Evolutionary conservation across 1,140 invertebrate genomes (phyloP), one percentile per base, ranked within the genome.

Genomic region (Camponotus pennsylvanicus): DNA sequence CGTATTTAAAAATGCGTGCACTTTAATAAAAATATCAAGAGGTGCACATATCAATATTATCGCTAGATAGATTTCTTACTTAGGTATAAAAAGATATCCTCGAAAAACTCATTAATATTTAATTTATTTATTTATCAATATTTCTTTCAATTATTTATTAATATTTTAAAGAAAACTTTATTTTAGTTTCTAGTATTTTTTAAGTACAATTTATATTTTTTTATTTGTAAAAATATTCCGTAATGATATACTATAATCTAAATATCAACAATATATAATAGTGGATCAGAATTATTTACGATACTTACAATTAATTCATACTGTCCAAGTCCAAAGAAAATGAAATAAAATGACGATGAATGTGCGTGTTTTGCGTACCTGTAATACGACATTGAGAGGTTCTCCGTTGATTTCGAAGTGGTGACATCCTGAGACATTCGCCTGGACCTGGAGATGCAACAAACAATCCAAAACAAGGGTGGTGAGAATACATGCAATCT

Each of bases 361-460:
- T 34, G 32, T 7, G n/a, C 15, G 63, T 59, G 11, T 63, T 59
- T 42, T 88, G 92, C 94, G 69, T 92, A 95, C 95, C 94, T 95
- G 92, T 93, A 94, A 45, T 93, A 94, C 49, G 92, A 78, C 4
- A 90, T 71, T 32, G 93, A 79, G 6, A 95, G 92, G 85, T 94
- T 95, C 66, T 95, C 95, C 18, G 94, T 95, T 7, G 95, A 95
- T 91, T 93, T 94, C 76, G 94, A 92, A 27, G 93, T 92, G 21
- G 92, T 92, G 86, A 96, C 96, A 95, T 98, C 97, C 96, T 97
- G 97, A 92, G 97, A 97, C 93, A 97, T 97, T 92, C 97, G 97
- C 93, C 97, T 97, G 96, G 97, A 97, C 97, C 95, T 95, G 89
- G 0, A 6, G 85, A 89, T 88, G 89, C 89, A 92, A 93, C 86